These are phyloP conservation scores for Pelobates fuscus DNA, from an alignment of 2,113 vertebrate genomes.

Conservation along the genomic window DNA sequence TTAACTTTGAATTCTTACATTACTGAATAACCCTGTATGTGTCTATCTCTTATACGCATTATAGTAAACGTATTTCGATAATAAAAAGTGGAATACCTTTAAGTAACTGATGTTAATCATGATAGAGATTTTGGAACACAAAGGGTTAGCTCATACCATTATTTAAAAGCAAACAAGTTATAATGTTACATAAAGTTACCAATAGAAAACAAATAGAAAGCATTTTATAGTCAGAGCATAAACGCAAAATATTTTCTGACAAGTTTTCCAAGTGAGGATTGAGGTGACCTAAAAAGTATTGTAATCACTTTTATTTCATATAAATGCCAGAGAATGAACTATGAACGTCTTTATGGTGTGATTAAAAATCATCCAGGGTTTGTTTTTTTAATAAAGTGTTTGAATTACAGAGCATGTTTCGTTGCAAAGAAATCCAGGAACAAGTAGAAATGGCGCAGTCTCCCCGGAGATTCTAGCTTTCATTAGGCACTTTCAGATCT, in stretches of 20 bases:
- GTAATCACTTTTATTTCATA: neutral
- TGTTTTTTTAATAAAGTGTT: conserved; percentile 30
- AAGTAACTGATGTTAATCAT: no score
- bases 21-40: no score
- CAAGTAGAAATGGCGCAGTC: conserved; percentile 32
- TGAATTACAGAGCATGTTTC: conserved; percentile 6
- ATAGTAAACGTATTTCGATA: no score
- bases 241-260: neutral
- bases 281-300: neutral
- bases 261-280: neutral
- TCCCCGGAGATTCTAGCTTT: conserved; percentile 25
- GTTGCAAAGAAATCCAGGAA: conserved; percentile 4
- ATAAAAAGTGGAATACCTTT: no score
- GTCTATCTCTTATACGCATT: no score
- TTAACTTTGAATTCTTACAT: no score
- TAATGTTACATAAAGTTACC: no score
- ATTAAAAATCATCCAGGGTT: neutral
- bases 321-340: conserved; percentile 24
- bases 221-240: no score
- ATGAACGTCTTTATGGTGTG: neutral
- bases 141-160: no score
- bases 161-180: no score
- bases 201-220: no score
- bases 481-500: conserved; percentile 50
- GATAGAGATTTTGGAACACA: no score